These are phyloP conservation scores for Prochilodus magdalenae DNA, from an alignment of 2,113 vertebrate species.

Conservation along the genomic window DNA sequence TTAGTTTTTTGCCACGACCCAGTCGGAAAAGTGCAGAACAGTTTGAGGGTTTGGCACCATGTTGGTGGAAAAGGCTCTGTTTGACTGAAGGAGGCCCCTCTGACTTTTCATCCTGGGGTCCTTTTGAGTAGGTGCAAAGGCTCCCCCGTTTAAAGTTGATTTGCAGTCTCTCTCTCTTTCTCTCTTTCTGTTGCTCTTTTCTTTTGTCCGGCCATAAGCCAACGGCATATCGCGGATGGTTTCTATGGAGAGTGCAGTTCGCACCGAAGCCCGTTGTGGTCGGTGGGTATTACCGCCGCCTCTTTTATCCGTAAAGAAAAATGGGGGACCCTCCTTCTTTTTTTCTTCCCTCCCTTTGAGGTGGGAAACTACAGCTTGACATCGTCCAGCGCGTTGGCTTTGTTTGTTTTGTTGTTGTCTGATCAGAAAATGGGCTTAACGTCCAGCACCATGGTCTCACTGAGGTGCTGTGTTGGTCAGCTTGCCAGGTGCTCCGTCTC, in stretches of 20 bases:
- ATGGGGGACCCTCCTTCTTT: not conserved
- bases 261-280: slow-evolving; percentile 49
- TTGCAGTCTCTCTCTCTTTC: too few relatives aligned
- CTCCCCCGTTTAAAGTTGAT: too few relatives aligned
- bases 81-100: too few relatives aligned
- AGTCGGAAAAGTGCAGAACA: too few relatives aligned
- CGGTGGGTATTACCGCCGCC: not conserved
- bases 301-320: slow-evolving; percentile 39
- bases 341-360: not conserved
- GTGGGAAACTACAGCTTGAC: not conserved
- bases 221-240: slow-evolving; percentile 60
- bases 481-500: not conserved
- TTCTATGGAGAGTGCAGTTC: slow-evolving; percentile 68
- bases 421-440: not conserved
- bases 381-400: not conserved
- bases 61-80: too few relatives aligned
- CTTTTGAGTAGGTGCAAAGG: too few relatives aligned
- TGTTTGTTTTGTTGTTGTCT: not conserved
- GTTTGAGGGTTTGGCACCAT: too few relatives aligned
- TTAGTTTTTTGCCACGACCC: too few relatives aligned
- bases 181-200: too few relatives aligned
- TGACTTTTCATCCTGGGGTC: too few relatives aligned
- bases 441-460: not conserved
- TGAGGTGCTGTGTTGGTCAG: not conserved
- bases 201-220: slow-evolving; percentile 57